Conservation (phyloP, 2,113 vertebrate genomes). For the Xenus cinereus region DNA sequence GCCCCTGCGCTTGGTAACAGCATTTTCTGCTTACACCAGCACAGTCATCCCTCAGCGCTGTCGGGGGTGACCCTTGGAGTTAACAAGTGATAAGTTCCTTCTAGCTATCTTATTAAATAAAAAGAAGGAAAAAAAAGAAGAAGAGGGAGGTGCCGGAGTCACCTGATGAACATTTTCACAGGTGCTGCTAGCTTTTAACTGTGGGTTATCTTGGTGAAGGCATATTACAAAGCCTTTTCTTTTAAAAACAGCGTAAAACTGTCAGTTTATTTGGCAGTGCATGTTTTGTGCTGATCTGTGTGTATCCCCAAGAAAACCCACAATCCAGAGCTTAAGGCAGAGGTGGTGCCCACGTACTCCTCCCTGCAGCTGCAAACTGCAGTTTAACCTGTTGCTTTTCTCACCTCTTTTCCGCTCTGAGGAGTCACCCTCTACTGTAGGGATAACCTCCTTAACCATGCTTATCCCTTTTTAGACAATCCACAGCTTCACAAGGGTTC, state of each 20-base stretch:
- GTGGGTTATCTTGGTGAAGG: not conserved
- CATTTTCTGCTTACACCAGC: not conserved
- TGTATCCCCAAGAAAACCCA: not conserved
- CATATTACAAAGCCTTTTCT: not conserved
- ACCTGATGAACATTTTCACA: not conserved
- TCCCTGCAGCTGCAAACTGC: not conserved
- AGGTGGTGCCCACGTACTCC: not conserved
- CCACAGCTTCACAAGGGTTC: not conserved
- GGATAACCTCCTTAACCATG: not conserved
- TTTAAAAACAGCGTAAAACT: not conserved
- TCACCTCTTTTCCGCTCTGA: not conserved
- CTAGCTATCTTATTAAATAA: not conserved
- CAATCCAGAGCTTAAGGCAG: rapidly evolving
- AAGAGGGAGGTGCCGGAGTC: not conserved
- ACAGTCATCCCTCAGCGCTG: not conserved
- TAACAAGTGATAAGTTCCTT: not conserved
- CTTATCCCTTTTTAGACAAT: not conserved
- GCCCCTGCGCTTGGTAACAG: not conserved
- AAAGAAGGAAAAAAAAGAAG: not conserved
- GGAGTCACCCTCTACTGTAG: not conserved
- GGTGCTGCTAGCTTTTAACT: not conserved
- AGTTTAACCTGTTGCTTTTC: not conserved
- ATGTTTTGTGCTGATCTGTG: not conserved
- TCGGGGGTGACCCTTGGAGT: not conserved
- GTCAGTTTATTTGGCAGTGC: not conserved